These are phyloP conservation scores for Noctua comes DNA, from an alignment of 2,888 invertebrate genomes.

Conservation along the genomic window DNA sequence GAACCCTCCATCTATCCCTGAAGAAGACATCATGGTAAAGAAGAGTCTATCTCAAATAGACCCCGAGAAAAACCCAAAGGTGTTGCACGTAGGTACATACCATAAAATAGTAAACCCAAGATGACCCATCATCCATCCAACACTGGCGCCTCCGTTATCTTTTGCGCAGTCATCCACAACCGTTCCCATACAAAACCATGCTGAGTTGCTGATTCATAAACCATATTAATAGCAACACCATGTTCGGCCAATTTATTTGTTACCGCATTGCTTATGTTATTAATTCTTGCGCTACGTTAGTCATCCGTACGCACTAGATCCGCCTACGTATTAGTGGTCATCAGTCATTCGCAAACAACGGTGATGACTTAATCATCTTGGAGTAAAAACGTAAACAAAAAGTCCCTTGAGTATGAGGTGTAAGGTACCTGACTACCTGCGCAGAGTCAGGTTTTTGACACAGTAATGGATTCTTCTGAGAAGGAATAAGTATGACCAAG, in stretches of 20 bases:
- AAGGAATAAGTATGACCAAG: neutral
- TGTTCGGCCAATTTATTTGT: conserved; percentile 58
- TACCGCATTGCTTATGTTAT: conserved; percentile 60
- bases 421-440: conserved; percentile 1
- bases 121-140: neutral
- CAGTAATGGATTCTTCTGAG: neutral
- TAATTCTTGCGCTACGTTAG: conserved; percentile 58
- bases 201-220: conserved; percentile 49
- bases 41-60: no score
- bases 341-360: conserved; percentile 47
- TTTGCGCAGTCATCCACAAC: conserved; percentile 9
- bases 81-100: neutral
- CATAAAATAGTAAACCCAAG: neutral
- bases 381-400: conserved; percentile 55
- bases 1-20: neutral
- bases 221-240: conserved; percentile 41
- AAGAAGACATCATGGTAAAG: neutral
- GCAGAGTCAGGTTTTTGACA: neutral
- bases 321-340: conserved; percentile 58
- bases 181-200: conserved; percentile 16
- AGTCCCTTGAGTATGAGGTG: neutral
- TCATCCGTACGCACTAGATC: conserved; percentile 69
- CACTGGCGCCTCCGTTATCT: conserved; percentile 20
- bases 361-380: conserved; percentile 51
- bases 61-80: neutral